Base-by-base conservation (phyloP, 2,797 vertebrate genomes). In the Myotis myotis region DNA sequence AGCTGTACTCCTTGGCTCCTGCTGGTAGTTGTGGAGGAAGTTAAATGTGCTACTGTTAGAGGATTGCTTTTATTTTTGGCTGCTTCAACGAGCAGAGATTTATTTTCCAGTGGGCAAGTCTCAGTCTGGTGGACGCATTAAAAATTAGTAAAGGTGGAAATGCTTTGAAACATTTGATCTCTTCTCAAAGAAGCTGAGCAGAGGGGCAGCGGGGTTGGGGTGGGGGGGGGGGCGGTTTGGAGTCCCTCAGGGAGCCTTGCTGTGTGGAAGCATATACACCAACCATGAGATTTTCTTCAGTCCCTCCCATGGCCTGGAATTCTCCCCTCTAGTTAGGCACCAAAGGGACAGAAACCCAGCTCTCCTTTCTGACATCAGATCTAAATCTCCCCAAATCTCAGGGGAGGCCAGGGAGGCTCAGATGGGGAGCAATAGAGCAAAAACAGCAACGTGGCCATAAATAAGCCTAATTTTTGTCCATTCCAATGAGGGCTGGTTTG, bases 121-220 rank as follows among this genome's bases (percentile, higher is more conserved):
- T 92, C 87, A 94, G 87, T 95, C 90, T 97, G 92, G 96, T 68
- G 53, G 93, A 97, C 19, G 93, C 96, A 97, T 97, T 97, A 97
- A 97, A 97, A 97, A 96, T 97, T 96, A 96, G 96, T 96, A 96
- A 95, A 97, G 96, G 96, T 97, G 82, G 93, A 92, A 97, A 90
- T 84, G 90, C 95, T 97, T 97, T 94, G 97, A 97, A 96, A 96
- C 86, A 96, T 94, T 93, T 96, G 96, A 96, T 97, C 93, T 97
- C 87, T 74, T 97, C 94, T 96, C 25, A 0, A 81, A 82, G 89
- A 95, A 94, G 87, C 97, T 60, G 92, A 95, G 82, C 87, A 25
- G 93, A 80, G 85, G 55, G 62, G 92, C 62, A 74, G 79, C 4
- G 38, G 38, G 4, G 38, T n/a, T 41, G 41, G 41, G 44, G 10